Evolutionary conservation across 2,888 invertebrate species (phyloP).

Genomic region (Steinernema scapterisci): DNA sequence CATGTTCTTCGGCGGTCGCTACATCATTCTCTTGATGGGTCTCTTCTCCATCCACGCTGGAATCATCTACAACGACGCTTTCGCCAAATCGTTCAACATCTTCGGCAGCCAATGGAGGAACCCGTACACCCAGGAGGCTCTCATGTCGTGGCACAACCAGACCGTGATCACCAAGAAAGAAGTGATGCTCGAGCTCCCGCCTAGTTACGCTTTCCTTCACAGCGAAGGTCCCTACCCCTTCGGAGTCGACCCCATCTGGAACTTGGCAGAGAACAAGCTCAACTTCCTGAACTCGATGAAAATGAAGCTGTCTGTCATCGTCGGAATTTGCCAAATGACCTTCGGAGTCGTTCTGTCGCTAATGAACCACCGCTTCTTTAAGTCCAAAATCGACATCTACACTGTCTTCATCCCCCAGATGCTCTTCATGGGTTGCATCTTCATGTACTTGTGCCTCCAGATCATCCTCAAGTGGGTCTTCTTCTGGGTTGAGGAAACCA

Average conservation of each 20-base stretch:
- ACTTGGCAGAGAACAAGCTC: conserved; percentile 66
- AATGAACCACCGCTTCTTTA: conserved; percentile 68
- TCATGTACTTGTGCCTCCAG: conserved; percentile 90
- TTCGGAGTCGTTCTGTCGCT: conserved; percentile 66
- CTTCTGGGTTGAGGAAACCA: conserved; percentile 69
- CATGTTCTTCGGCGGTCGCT: conserved; percentile 68
- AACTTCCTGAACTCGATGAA: conserved; percentile 68
- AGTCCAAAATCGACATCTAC: conserved; percentile 79
- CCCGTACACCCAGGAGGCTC: conserved; percentile 50
- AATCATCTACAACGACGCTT: conserved; percentile 67
- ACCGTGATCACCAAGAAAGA: conserved; percentile 44
- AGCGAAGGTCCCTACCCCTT: conserved; percentile 68
- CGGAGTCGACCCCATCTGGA: conserved; percentile 70
- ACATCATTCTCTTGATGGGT: conserved; percentile 68
- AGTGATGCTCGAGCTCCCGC: conserved; percentile 49
- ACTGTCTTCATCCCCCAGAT: conserved; percentile 95
- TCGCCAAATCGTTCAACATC: conserved; percentile 69
- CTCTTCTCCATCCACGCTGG: conserved; percentile 68
- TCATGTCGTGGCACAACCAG: neutral
- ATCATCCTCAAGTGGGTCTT: conserved; percentile 68
- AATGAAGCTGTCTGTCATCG: conserved; percentile 66
- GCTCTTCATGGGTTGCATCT: conserved; percentile 84
- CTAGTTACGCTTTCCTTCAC: conserved; percentile 53
- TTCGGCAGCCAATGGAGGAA: conserved; percentile 70
- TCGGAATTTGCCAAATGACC: conserved; percentile 65